A percentile compares a stretch with the other conserved stretches of the same genome.
These are phyloP conservation scores for Pocillopora grandis DNA, from an alignment of 92 coral and sea anemone genomes.

Conservation along the genomic window DNA sequence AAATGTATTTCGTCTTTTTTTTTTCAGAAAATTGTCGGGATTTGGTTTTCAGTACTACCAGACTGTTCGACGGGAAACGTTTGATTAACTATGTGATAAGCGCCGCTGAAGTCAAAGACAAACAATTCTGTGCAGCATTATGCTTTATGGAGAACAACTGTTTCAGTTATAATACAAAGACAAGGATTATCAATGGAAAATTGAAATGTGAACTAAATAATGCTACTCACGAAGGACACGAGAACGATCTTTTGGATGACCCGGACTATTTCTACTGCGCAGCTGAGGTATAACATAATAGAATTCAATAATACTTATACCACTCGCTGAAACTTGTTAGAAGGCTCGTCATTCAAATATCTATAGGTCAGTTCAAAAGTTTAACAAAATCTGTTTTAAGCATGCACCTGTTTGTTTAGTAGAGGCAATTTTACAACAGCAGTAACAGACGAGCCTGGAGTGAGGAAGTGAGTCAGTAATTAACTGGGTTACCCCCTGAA, in stretches of 20 bases:
- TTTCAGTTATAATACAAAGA: background rate
- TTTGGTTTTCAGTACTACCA: background rate
- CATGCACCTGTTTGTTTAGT: no score
- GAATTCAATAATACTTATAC: background rate
- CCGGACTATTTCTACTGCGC: background rate
- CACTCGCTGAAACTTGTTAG: no score
- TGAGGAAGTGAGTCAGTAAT: no score
- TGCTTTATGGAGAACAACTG: background rate
- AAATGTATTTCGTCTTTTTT: background rate
- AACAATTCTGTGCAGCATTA: background rate
- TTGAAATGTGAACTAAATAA: constrained; percentile 1
- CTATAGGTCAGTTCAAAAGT: background rate
- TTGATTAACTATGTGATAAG: background rate
- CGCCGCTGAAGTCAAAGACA: background rate
- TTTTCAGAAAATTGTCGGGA: background rate
- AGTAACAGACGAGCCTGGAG: no score
- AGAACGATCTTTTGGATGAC: background rate
- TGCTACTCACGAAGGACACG: background rate
- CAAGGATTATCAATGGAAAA: background rate
- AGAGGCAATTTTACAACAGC: no score
- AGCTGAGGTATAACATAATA: background rate
- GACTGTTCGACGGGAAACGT: background rate
- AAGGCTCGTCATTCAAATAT: background rate
- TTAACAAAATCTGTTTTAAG: no score
- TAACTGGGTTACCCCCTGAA: no score